Conservation (phyloP, 1,140 invertebrate genomes). For the Parasteatoda tepidariorum region DNA sequence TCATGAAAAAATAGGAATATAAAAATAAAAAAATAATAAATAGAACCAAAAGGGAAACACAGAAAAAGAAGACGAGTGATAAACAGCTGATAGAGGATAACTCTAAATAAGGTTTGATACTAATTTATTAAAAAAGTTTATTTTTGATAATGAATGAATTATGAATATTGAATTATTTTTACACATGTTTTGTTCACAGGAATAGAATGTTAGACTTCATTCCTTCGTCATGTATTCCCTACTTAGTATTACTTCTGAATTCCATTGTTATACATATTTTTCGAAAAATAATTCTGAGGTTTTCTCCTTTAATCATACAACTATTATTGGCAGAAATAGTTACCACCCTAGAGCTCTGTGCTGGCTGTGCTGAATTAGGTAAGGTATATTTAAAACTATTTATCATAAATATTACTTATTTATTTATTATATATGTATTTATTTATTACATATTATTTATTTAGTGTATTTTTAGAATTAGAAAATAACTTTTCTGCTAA, state of each 20-base stretch:
- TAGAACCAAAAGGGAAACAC: no score
- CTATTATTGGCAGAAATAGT: slow-evolving; percentile 63
- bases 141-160: no score
- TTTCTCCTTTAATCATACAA: slow-evolving; percentile 38
- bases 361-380: slow-evolving; percentile 64
- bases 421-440: background rate
- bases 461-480: background rate
- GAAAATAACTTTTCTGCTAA: background rate
- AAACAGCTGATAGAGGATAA: no score
- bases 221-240: slow-evolving; percentile 58
- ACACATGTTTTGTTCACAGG: no score
- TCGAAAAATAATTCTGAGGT: slow-evolving; percentile 30
- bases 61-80: no score
- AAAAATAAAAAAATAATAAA: no score
- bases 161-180: no score
- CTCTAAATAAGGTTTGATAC: no score
- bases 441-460: background rate
- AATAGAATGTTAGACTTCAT: slow-evolving; percentile 65
- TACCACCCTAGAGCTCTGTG: slow-evolving; percentile 64
- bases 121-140: no score
- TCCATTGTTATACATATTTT: slow-evolving; percentile 50
- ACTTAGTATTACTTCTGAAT: slow-evolving; percentile 61
- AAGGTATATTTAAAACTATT: slow-evolving; percentile 19
- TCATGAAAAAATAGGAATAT: no score
- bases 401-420: background rate